Evolutionary conservation across 1,140 invertebrate genomes (phyloP).

Genomic region (Cardiocondyla obscurior): DNA sequence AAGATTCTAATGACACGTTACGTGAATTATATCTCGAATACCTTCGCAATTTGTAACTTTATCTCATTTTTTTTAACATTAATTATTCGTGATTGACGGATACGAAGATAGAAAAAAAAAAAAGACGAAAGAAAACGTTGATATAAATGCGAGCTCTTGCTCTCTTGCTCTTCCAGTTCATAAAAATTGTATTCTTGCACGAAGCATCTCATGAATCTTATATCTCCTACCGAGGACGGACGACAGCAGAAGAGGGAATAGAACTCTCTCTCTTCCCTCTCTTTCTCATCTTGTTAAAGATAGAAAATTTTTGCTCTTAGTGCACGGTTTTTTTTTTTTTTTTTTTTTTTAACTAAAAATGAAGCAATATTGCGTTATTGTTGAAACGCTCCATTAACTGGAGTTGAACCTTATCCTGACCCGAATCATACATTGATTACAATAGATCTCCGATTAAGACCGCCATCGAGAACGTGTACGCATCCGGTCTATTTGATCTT

Average conservation of each 20-base stretch:
- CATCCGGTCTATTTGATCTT: neutral
- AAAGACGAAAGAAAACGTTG: constrained; percentile 46
- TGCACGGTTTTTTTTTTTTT: neutral
- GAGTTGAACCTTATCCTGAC: neutral
- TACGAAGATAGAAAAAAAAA: constrained; percentile 52
- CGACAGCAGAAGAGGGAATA: constrained; percentile 10
- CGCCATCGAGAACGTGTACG: neutral
- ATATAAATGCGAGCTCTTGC: constrained; percentile 65
- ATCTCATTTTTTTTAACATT: constrained; percentile 19
- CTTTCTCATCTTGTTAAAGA: neutral
- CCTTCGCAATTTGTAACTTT: neutral
- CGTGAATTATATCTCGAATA: neutral
- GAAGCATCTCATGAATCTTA: constrained; percentile 69
- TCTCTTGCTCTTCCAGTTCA: constrained; percentile 47
- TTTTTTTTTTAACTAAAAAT: neutral
- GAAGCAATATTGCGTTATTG: neutral
- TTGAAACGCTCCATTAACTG: neutral
- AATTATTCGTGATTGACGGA: constrained; percentile 70
- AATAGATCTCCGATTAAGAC: neutral
- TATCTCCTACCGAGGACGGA: constrained; percentile 49
- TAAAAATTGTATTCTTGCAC: constrained; percentile 70
- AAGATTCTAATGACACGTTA: too few relatives aligned
- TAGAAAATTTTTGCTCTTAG: neutral
- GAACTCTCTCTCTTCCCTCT: neutral
- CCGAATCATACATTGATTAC: neutral